These are phyloP conservation scores for Gymnopithys bicolor DNA, from an alignment of 2,797 vertebrate genomes.

Conservation along the genomic window DNA sequence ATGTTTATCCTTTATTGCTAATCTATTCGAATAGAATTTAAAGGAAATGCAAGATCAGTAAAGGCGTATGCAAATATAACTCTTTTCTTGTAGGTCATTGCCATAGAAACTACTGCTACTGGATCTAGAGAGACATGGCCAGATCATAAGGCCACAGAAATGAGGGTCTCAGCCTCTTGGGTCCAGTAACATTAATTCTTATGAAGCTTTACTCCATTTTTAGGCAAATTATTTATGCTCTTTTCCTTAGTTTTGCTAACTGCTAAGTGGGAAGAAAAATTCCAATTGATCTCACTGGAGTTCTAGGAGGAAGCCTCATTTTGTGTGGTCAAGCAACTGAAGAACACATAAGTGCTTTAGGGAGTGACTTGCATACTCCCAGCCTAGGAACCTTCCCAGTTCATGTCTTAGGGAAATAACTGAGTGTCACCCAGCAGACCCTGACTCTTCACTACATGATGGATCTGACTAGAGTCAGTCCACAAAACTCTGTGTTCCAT, in stretches of 20 bases:
- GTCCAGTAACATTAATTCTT: not conserved
- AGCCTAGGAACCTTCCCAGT: not conserved
- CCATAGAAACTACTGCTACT: slow-evolving; percentile 65
- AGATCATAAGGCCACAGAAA: slow-evolving; percentile 26
- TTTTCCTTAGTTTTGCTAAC: not conserved
- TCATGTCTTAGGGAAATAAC: not conserved
- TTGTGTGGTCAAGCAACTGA: not conserved
- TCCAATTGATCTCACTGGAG: not conserved
- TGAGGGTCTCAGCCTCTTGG: not conserved
- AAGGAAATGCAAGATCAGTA: slow-evolving; percentile 54
- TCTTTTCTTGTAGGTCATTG: slow-evolving; percentile 70
- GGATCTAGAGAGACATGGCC: slow-evolving; percentile 13
- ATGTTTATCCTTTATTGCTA: slow-evolving; percentile 43
- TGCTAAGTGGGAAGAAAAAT: not conserved
- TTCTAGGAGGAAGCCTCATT: not conserved
- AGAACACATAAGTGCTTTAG: not conserved
- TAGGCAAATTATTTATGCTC: not conserved
- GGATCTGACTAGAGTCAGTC: not conserved
- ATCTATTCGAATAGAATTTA: slow-evolving; percentile 31
- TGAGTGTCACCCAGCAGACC: not conserved
- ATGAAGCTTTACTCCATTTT: not conserved
- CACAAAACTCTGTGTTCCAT: not conserved
- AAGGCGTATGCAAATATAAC: slow-evolving; percentile 68
- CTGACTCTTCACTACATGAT: not conserved
- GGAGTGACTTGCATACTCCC: not conserved